Conservation (phyloP, 2,797 vertebrate genomes). For the Clarias fuscus region DNA sequence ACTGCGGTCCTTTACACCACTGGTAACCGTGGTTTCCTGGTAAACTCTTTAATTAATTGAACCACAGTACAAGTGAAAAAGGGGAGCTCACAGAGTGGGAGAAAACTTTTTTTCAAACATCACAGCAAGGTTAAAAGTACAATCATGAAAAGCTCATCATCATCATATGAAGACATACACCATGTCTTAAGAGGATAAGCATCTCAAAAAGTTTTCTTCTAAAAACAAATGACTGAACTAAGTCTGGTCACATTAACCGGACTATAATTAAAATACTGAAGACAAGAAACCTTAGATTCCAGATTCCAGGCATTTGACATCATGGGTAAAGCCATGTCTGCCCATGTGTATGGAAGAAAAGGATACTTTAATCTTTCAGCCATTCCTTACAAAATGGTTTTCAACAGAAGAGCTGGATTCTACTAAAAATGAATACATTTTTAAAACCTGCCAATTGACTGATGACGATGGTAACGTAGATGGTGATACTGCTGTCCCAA, state of each 20-base stretch:
- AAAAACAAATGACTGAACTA: neutral
- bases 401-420: neutral
- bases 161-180: neutral
- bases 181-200: neutral
- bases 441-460: neutral
- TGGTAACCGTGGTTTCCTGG: neutral
- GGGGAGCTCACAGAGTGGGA: neutral
- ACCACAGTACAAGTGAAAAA: conserved; percentile 19
- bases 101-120: conserved; percentile 21
- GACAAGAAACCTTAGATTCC: neutral
- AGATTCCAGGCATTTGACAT: neutral
- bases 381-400: neutral
- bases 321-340: neutral
- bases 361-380: neutral
- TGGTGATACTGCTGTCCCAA: neutral
- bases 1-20: no score
- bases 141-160: conserved; percentile 10
- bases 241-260: neutral
- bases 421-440: conserved; percentile 19
- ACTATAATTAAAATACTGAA: neutral
- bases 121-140: conserved; percentile 10
- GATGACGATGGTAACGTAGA: conserved; percentile 20
- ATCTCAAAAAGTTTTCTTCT: conserved; percentile 5
- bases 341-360: neutral
- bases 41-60: conserved; percentile 24